A percentile compares a stretch with the other conserved stretches of the same genome.
These are phyloP conservation scores for Criorhina ranunculi DNA, from an alignment of 2,888 invertebrate genomes.

Conservation along the genomic window DNA sequence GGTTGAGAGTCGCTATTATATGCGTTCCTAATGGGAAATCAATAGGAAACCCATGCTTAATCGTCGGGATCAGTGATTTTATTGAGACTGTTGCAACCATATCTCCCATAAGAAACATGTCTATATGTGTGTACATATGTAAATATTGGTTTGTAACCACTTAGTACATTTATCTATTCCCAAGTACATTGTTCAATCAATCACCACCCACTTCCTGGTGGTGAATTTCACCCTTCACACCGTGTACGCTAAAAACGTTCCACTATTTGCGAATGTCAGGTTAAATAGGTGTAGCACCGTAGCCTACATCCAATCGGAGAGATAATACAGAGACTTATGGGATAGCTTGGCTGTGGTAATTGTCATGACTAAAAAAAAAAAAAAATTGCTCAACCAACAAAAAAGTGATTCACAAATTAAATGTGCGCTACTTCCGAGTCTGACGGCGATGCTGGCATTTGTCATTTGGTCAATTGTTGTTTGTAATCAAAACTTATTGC, in stretches of 20 bases:
- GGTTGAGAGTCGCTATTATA: no score
- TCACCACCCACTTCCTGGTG: constrained; percentile 71
- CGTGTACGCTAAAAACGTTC: constrained; percentile 1
- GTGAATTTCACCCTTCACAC: constrained; percentile 9
- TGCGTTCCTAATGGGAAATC: no score
- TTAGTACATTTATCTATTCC: constrained; percentile 67
- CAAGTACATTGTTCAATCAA: constrained; percentile 64
- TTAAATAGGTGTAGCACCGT: constrained; percentile 31
- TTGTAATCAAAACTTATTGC: constrained; percentile 15
- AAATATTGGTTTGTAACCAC: constrained; percentile 60
- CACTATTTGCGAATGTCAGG: constrained; percentile 5
- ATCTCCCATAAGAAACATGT: no score
- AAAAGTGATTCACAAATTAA: constrained; percentile 53
- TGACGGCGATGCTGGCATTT: constrained; percentile 23
- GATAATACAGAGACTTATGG: constrained; percentile 10
- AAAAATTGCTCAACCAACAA: constrained; percentile 51
- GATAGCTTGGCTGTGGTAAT: constrained; percentile 9
- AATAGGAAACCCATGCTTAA: no score
- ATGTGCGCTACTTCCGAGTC: constrained; percentile 26
- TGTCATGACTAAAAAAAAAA: constrained; percentile 61
- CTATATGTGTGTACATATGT: no score
- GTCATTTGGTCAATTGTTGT: constrained; percentile 43
- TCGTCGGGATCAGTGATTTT: no score
- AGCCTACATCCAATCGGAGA: background rate
- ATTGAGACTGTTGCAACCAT: no score